Percentiles rank a stretch among this genome's conserved stretches.
These are phyloP conservation scores for Drosophila dives DNA, from an alignment of 2,888 invertebrate species.

Conservation along the genomic window DNA sequence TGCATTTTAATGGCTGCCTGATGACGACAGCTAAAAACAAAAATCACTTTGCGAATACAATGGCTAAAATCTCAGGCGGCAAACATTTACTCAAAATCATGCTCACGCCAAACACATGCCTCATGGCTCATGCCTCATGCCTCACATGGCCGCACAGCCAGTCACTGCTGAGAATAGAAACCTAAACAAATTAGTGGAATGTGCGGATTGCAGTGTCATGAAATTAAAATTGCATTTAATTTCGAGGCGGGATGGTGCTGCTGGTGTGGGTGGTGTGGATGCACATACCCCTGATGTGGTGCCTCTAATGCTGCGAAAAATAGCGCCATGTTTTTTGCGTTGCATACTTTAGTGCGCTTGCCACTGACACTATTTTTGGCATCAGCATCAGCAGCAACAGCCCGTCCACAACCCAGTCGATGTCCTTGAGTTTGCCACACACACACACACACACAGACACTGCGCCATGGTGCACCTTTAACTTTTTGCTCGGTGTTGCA, in stretches of 20 bases:
- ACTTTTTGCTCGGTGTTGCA: slow-evolving; percentile 6
- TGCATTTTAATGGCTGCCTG: slow-evolving; percentile 71
- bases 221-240: slow-evolving; percentile 76
- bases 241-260: slow-evolving; percentile 11
- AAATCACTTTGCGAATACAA: slow-evolving; percentile 39
- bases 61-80: slow-evolving; percentile 41
- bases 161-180: slow-evolving; percentile 37
- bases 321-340: slow-evolving; percentile 29
- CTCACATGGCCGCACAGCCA: slow-evolving; percentile 1
- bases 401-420: slow-evolving; percentile 9
- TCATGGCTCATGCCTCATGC: not conserved
- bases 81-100: slow-evolving; percentile 6
- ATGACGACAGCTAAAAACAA: slow-evolving; percentile 42
- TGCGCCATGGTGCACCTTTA: slow-evolving; percentile 35
- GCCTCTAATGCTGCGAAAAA: not conserved
- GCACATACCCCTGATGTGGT: too few relatives aligned
- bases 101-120: not conserved
- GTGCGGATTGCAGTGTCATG: slow-evolving; percentile 50
- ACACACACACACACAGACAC: not conserved
- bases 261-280: slow-evolving; percentile 4
- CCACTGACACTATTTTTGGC: slow-evolving; percentile 55
- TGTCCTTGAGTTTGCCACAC: slow-evolving; percentile 50
- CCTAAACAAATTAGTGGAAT: slow-evolving; percentile 63
- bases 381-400: slow-evolving; percentile 2
- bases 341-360: slow-evolving; percentile 55